These are phyloP conservation scores for Nomia melanderi DNA, from an alignment of 1,140 invertebrate species.

Conservation along the genomic window DNA sequence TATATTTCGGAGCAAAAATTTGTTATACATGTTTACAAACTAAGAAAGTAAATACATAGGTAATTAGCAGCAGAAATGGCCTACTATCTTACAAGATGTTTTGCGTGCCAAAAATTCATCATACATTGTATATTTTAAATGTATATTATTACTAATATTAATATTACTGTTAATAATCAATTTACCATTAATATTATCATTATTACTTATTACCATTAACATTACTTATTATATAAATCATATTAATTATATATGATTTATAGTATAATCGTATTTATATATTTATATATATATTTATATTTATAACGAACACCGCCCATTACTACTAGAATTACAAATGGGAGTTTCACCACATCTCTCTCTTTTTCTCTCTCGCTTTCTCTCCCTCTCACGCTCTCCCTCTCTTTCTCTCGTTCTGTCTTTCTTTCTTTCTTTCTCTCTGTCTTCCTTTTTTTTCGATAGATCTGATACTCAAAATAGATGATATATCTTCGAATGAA, in stretches of 20 bases:
- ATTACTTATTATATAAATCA: slow-evolving; percentile 79
- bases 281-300: slow-evolving; percentile 72
- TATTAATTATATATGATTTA: slow-evolving; percentile 75
- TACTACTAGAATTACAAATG: slow-evolving; percentile 81
- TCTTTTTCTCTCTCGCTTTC: slow-evolving; percentile 25
- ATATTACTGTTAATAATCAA: slow-evolving; percentile 52
- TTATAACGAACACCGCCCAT: slow-evolving; percentile 81
- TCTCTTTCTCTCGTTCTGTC: slow-evolving; percentile 36
- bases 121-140: slow-evolving; percentile 64
- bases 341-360: slow-evolving; percentile 69
- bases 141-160: slow-evolving; percentile 70
- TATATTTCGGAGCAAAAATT: slow-evolving; percentile 75
- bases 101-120: slow-evolving; percentile 76
- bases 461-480: slow-evolving; percentile 75
- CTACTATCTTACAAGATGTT: slow-evolving; percentile 80
- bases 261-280: slow-evolving; percentile 74
- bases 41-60: slow-evolving; percentile 73
- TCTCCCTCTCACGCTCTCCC: slow-evolving; percentile 45
- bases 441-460: slow-evolving; percentile 47
- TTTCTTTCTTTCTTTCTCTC: slow-evolving; percentile 53
- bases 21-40: slow-evolving; percentile 76
- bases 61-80: slow-evolving; percentile 79
- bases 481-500: slow-evolving; percentile 77
- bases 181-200: slow-evolving; percentile 58
- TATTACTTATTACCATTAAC: slow-evolving; percentile 72